Percentiles rank a stretch among this genome's conserved stretches.
Evolutionary conservation across 2,797 vertebrate species (phyloP).

Genomic region (Borostomias antarcticus): DNA sequence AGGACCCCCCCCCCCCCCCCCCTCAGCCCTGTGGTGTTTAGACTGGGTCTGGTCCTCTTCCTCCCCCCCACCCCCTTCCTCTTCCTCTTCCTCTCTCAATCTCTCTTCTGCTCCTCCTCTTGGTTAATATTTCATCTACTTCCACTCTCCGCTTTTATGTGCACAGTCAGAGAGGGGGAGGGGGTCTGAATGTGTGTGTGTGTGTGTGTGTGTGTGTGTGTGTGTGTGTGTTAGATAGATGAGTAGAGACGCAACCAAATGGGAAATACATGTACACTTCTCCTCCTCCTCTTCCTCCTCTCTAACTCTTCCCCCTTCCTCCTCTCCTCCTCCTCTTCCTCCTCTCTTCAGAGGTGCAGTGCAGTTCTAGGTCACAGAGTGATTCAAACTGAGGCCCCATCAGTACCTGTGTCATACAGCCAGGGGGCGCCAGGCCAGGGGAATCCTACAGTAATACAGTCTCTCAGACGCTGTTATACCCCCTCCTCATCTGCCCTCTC

Average conservation of each 20-base stretch:
- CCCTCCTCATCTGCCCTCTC: too few species aligned
- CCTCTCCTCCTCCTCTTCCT: background rate
- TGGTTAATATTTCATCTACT: conserved; percentile 32
- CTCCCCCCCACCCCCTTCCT: conserved; percentile 1
- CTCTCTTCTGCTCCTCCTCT: background rate
- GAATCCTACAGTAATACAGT: too few species aligned
- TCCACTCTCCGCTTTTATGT: conserved; percentile 1
- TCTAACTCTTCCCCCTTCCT: too few species aligned
- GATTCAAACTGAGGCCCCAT: background rate
- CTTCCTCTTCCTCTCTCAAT: conserved; percentile 8
- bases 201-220: background rate
- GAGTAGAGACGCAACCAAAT: background rate
- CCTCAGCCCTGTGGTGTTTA: too few species aligned
- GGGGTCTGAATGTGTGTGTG: background rate
- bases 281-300: background rate
- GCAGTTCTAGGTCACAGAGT: background rate
- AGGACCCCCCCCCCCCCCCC: conserved; percentile 20
- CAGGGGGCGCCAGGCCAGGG: background rate
- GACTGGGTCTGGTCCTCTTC: too few species aligned
- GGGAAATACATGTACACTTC: background rate
- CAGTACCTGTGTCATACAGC: background rate
- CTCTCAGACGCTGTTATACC: background rate
- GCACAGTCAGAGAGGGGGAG: background rate
- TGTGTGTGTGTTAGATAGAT: background rate
- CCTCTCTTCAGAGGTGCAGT: background rate